Evolutionary conservation across 2,888 invertebrate species (phyloP).

Genomic region (Archips crataeganus): DNA sequence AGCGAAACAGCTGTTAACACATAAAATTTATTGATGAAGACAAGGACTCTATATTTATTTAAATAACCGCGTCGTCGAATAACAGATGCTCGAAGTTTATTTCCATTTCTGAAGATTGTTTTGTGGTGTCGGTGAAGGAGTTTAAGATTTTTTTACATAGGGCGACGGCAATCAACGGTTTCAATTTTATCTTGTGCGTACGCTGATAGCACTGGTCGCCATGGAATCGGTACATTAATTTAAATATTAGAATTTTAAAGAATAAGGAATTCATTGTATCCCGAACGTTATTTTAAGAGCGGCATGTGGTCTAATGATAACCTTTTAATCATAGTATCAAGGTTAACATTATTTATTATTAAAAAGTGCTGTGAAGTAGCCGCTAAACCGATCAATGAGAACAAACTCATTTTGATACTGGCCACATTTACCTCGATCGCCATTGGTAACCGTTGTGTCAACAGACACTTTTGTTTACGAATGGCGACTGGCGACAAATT

Average conservation of each 20-base stretch:
- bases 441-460: slow-evolving; percentile 81
- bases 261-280: not conserved
- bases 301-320: not conserved
- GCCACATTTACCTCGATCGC: slow-evolving; percentile 69
- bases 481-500: slow-evolving; percentile 74
- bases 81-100: too few relatives aligned
- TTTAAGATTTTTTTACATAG: too few relatives aligned
- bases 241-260: slow-evolving; percentile 32
- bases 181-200: slow-evolving; percentile 53
- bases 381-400: slow-evolving; percentile 43
- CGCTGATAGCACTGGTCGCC: not conserved
- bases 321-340: not conserved
- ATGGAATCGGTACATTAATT: too few relatives aligned
- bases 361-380: not conserved
- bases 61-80: not conserved
- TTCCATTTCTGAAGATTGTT: too few relatives aligned
- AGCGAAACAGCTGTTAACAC: slow-evolving; percentile 7
- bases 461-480: slow-evolving; percentile 80
- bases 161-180: not conserved
- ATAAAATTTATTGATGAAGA: not conserved
- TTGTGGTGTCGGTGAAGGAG: too few relatives aligned
- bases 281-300: not conserved
- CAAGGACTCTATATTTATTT: slow-evolving; percentile 15
- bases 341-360: not conserved
- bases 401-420: slow-evolving; percentile 57